Base-by-base conservation (phyloP, 2,888 invertebrate species). In the Tenthredo scrophulariae region DNA sequence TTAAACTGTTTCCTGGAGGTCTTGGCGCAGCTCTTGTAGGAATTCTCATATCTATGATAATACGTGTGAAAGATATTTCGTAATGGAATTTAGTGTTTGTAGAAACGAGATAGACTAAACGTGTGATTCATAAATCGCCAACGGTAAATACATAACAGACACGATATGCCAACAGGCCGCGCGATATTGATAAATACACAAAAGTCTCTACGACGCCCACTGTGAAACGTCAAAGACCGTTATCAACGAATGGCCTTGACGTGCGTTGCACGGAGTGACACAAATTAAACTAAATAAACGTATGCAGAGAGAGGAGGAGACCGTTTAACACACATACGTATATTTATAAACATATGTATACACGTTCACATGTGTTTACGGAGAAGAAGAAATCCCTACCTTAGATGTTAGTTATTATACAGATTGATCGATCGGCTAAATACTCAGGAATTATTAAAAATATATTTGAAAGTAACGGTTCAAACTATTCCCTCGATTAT, bases 1-100 rank as follows among this genome's bases (percentile, higher is more conserved):
- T n/a, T 58, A 75, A 65, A 94, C 79, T 93, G 92, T 89, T 93
- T 93, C 91, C 91, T 9, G 95, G 95, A 37, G 95, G 94, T 83
- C 94, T 91, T 22, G 96, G 96, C 7, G 96, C 96, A 74, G 95
- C 94, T 89, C 95, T 94, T n/a, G 94, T 93, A 33, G 96, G 95
- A 87, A 95, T 94, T 90, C 95, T 95, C 95, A 95, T 95, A 88
- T 95, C 95, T 95, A 37, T 86, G 86, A 90, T 86, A 91, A 90
- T 88, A 65, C 58, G 85, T 3, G 26, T 40, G 58, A 37, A 22
- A 1, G 18, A 33, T 33, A 33, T 18, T 29, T 33, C 18, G 67
- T 6, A 33, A 67, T 67, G 6, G 1, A 18, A 13, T 15, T 26
- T 26, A 13, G n/a, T 22, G 0, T 13, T 15, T 18, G 4, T 33